A percentile compares a stretch with the other conserved stretches of the same genome.
These are phyloP conservation scores for Pipra filicauda DNA, from an alignment of 2,113 vertebrate species.

Conservation along the genomic window DNA sequence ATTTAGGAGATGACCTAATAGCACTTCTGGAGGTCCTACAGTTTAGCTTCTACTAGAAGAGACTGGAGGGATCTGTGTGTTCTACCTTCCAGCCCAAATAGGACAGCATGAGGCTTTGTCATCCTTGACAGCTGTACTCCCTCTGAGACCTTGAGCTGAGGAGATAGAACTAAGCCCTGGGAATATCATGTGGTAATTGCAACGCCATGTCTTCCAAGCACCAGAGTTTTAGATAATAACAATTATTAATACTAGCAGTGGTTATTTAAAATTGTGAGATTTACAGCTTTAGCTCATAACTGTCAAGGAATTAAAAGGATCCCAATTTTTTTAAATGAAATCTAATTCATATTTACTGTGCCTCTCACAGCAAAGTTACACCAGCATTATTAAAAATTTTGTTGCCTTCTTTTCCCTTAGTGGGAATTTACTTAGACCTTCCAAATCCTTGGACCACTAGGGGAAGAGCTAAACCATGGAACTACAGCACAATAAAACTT, in stretches of 20 bases:
- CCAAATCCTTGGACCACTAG: not conserved
- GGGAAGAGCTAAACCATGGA: constrained; percentile 2
- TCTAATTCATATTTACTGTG: not conserved
- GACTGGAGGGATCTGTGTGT: not conserved
- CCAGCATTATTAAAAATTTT: not conserved
- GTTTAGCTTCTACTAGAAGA: not conserved
- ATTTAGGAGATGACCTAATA: not conserved
- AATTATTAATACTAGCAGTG: not conserved
- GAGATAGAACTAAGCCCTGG: not conserved
- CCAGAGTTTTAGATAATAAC: not conserved
- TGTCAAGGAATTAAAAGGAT: not conserved
- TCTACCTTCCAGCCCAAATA: not conserved
- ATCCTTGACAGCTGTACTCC: not conserved
- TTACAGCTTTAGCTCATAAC: not conserved
- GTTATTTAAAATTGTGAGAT: not conserved
- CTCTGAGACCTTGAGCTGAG: not conserved
- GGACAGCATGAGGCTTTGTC: not conserved
- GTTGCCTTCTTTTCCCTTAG: not conserved
- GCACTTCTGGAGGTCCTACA: not conserved
- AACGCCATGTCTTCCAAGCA: not conserved
- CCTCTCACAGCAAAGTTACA: not conserved
- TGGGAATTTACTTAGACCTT: not conserved
- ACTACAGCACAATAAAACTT: not conserved
- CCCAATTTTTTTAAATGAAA: not conserved
- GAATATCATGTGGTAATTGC: not conserved